phyloP scores from a whole-genome alignment of 2,797 vertebrate species.

The Propithecus deckenii region DNA sequence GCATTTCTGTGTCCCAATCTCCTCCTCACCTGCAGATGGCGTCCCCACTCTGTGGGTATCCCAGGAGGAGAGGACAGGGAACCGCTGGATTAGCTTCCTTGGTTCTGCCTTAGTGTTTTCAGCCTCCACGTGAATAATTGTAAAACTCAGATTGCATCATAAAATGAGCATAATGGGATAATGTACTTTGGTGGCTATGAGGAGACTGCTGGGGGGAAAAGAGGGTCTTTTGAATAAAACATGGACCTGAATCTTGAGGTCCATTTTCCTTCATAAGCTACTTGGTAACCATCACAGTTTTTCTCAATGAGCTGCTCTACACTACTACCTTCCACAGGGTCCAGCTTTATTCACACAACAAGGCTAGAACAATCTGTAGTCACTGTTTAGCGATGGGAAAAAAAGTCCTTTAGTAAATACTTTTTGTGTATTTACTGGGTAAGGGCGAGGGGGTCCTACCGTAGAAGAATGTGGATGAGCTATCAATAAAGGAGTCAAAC shows the following conservation, averaged over 20 bases:
- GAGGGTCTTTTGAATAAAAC: neutral
- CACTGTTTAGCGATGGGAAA: neutral
- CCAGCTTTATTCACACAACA: neutral
- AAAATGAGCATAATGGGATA: neutral
- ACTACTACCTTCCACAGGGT: neutral
- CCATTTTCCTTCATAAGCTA: neutral
- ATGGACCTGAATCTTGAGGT: neutral
- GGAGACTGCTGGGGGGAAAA: neutral
- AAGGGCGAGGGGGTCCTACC: neutral
- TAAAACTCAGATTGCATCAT: neutral
- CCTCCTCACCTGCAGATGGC: neutral
- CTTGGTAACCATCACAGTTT: neutral
- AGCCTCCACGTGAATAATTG: neutral
- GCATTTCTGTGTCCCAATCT: neutral
- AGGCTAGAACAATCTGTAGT: neutral
- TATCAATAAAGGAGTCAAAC: neutral
- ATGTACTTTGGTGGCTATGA: neutral
- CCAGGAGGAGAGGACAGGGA: neutral
- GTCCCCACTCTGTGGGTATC: neutral
- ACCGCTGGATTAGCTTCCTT: neutral
- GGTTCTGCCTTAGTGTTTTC: neutral
- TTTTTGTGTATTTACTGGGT: neutral
- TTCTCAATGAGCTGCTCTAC: neutral
- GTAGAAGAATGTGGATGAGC: neutral
- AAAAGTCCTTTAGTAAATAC: neutral